These are phyloP conservation scores for Caenorhabditis zanzibari DNA, from an alignment of 2,888 invertebrate genomes.

Conservation along the genomic window DNA sequence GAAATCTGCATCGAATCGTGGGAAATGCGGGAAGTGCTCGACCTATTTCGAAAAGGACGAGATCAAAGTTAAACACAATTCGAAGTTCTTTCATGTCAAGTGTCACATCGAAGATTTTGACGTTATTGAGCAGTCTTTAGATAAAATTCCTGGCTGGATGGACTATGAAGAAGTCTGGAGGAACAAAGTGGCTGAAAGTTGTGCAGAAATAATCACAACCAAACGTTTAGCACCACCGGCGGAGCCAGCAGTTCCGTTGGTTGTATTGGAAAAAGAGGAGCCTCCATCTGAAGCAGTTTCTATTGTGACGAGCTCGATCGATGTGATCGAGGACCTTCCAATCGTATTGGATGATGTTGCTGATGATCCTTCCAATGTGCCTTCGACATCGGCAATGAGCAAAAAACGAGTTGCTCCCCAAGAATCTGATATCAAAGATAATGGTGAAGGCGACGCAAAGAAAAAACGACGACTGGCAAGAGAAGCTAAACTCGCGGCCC, in stretches of 20 bases:
- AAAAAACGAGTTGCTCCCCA: neutral
- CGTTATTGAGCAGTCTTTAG: neutral
- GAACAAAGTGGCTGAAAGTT: neutral
- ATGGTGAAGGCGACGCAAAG: neutral
- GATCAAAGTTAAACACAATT: conserved; percentile 64
- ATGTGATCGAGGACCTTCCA: too few relatives aligned
- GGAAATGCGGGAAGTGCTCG: conserved; percentile 76
- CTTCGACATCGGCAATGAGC: neutral
- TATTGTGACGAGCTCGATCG: too few relatives aligned
- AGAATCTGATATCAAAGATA: neutral
- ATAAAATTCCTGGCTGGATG: conserved; percentile 23
- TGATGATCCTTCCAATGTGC: neutral
- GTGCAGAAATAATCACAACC: neutral
- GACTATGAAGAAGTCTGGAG: neutral
- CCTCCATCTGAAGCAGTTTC: neutral
- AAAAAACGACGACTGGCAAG: neutral
- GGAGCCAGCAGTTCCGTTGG: neutral
- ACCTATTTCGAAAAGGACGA: conserved; percentile 67
- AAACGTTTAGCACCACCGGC: neutral
- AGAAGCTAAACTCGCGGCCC: conserved; percentile 26
- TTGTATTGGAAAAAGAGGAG: neutral
- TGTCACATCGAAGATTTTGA: conserved; percentile 59
- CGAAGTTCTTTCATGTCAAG: conserved; percentile 66
- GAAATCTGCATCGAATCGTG: conserved; percentile 42
- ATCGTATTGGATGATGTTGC: too few relatives aligned